These are phyloP conservation scores for Etia nguti DNA, from an alignment of 2,113 vertebrate genomes.

Conservation along the genomic window DNA sequence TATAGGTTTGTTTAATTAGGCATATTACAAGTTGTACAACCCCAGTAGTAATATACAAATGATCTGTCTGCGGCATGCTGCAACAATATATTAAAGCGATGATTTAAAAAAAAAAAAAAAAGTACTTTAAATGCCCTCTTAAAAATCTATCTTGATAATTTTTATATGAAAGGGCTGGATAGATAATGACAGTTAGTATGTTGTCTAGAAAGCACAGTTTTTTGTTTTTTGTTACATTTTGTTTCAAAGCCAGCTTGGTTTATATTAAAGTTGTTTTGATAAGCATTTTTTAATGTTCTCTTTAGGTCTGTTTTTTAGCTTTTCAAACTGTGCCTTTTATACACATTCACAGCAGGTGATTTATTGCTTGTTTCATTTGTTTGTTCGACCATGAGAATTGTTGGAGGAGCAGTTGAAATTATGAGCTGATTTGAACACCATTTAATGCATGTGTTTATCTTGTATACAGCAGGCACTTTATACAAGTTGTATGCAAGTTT, in stretches of 20 bases:
- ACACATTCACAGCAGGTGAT: background rate
- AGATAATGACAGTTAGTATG: background rate
- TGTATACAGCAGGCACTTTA: background rate
- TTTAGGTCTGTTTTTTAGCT: background rate
- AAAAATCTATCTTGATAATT: background rate
- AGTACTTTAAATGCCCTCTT: background rate
- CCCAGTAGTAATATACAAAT: background rate
- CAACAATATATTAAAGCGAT: background rate
- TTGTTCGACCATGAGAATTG: background rate
- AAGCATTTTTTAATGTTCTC: background rate
- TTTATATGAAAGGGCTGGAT: background rate
- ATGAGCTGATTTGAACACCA: background rate
- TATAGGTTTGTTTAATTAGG: background rate
- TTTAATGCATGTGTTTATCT: background rate
- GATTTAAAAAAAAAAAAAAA: rapidly evolving
- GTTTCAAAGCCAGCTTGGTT: background rate
- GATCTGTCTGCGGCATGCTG: background rate
- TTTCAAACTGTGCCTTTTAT: background rate
- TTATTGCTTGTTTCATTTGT: background rate
- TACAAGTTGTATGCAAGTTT: background rate
- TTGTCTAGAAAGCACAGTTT: background rate
- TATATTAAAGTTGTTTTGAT: background rate
- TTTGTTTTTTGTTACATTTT: background rate
- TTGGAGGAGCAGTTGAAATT: background rate
- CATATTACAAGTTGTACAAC: background rate